These are phyloP conservation scores for Pogonomyrmex californicus DNA, from an alignment of 1,140 invertebrate genomes.

Conservation along the genomic window DNA sequence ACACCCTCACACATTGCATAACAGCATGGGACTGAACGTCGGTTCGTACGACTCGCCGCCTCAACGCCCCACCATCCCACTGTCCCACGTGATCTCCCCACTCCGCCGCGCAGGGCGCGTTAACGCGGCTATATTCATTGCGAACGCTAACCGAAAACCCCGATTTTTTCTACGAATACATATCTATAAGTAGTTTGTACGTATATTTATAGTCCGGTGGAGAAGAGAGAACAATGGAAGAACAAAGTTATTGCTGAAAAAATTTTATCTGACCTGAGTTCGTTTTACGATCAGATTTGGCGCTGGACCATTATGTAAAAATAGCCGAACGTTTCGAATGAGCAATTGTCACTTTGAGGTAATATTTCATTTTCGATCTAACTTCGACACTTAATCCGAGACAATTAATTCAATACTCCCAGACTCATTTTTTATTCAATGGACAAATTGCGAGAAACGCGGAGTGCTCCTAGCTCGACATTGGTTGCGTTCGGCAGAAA, in stretches of 20 bases:
- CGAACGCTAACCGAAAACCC: not conserved
- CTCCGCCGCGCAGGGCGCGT: slow-evolving; percentile 29
- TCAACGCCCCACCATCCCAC: slow-evolving; percentile 46
- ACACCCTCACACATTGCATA: slow-evolving; percentile 64
- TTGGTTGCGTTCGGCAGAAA: no score
- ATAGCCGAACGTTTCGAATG: not conserved
- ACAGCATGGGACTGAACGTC: slow-evolving; percentile 80
- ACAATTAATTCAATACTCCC: no score
- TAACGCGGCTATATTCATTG: slow-evolving; percentile 28
- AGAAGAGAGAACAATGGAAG: not conserved
- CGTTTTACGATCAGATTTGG: not conserved
- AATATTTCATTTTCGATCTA: not conserved
- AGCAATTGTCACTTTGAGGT: no score
- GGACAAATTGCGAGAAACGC: no score
- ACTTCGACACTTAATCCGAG: not conserved
- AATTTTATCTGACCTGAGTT: slow-evolving; percentile 13
- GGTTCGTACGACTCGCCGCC: slow-evolving; percentile 23
- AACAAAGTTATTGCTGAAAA: not conserved
- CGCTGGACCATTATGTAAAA: not conserved
- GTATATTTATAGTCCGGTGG: not conserved
- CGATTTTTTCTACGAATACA: slow-evolving; percentile 8
- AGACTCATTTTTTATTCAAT: no score
- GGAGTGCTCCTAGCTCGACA: no score
- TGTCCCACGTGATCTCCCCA: slow-evolving; percentile 57
- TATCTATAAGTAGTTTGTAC: not conserved